A percentile compares a stretch with the other conserved stretches of the same genome.
phyloP scores from a whole-genome alignment of 2,113 vertebrate genomes.

The Etia nguti region DNA sequence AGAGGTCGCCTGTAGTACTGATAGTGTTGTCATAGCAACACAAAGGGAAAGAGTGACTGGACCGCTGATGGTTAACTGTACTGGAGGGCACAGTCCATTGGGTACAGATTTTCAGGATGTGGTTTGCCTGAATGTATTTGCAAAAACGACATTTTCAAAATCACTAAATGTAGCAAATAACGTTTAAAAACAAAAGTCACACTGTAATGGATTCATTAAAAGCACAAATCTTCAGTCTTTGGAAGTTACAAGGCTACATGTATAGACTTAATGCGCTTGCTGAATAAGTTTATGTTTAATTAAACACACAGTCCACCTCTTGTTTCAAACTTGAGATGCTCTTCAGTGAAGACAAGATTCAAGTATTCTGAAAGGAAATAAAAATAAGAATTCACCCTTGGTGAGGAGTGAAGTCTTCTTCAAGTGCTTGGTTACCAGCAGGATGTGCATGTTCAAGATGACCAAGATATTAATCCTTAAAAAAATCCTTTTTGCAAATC shows the following conservation, averaged over 20 bases:
- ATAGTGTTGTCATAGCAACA: constrained; percentile 33
- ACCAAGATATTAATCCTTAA: background rate
- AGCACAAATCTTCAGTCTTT: background rate
- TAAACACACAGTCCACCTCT: background rate
- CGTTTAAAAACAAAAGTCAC: background rate
- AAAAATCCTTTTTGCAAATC: background rate
- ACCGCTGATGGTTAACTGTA: background rate
- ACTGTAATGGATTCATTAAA: background rate
- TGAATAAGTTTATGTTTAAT: background rate
- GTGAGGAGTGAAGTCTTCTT: background rate
- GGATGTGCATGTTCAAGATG: background rate
- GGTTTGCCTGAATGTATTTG: background rate
- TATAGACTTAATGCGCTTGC: background rate
- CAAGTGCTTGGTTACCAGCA: background rate
- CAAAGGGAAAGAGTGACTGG: constrained; percentile 5
- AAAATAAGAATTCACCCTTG: background rate
- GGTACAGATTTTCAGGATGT: background rate
- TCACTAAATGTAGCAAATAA: background rate
- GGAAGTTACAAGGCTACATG: background rate
- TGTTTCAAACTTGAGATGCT: background rate
- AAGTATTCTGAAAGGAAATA: background rate
- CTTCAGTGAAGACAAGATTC: background rate
- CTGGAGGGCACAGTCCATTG: background rate
- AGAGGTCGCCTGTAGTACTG: background rate
- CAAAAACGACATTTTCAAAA: background rate